phyloP scores from a whole-genome alignment of 1,140 invertebrate species.

The Glossosoma conforme region DNA sequence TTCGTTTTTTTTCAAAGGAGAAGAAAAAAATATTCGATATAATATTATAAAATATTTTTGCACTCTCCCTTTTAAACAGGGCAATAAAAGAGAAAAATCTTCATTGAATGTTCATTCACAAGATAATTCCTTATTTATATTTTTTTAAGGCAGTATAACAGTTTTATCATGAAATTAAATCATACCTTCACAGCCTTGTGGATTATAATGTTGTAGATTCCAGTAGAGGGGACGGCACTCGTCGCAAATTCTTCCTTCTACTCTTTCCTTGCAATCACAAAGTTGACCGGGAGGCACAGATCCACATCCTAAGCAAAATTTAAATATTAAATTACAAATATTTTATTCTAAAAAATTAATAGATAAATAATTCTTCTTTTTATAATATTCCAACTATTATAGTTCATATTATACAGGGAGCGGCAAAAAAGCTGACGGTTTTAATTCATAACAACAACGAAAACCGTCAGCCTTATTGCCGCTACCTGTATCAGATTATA shows the following conservation, averaged over 20 bases:
- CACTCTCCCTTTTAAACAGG: too few relatives aligned
- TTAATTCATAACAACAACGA: too few relatives aligned
- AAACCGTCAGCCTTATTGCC: too few relatives aligned
- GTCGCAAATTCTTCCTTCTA: conserved; percentile 91
- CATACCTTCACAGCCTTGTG: conserved; percentile 82
- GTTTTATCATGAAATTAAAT: background rate
- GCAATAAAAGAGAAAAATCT: too few relatives aligned
- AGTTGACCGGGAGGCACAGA: conserved; percentile 82
- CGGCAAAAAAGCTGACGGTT: too few relatives aligned
- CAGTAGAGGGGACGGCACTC: conserved; percentile 91
- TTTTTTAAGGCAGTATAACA: background rate
- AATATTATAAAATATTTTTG: too few relatives aligned
- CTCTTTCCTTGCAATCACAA: conserved; percentile 92
- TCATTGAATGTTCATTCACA: too few relatives aligned
- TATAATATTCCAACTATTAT: background rate
- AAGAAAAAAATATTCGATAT: too few relatives aligned
- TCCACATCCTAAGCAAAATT: conserved; percentile 65
- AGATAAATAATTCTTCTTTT: background rate
- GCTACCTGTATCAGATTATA: too few relatives aligned
- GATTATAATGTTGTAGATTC: conserved; percentile 87
- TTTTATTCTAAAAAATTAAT: background rate
- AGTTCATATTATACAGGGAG: too few relatives aligned
- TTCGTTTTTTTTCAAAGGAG: too few relatives aligned
- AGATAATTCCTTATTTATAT: too few relatives aligned
- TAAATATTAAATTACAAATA: background rate